phyloP scores from a whole-genome alignment of 2,113 vertebrate species.

The Lipophrys pholis region DNA sequence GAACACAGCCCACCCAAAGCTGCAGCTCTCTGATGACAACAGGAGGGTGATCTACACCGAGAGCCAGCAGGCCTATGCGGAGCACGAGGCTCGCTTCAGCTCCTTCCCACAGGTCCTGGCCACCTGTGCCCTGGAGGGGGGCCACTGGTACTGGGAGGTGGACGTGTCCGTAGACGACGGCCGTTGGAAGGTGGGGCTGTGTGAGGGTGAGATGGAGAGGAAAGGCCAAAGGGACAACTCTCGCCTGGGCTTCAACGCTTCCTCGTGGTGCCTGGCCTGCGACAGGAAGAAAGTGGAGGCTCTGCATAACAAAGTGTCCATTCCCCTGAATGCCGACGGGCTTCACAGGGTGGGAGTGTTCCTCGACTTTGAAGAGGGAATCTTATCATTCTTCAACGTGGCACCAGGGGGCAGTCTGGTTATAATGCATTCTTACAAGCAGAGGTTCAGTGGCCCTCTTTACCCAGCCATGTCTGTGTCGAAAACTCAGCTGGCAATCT shows the following conservation, averaged over 20 bases:
- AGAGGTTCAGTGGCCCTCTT: constrained; percentile 74
- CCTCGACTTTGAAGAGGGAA: constrained; percentile 79
- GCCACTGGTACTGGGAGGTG: constrained; percentile 85
- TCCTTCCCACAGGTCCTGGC: constrained; percentile 83
- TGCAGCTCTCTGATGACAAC: constrained; percentile 78
- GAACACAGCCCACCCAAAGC: constrained; percentile 82
- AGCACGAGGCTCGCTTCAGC: constrained; percentile 78
- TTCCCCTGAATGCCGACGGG: constrained; percentile 51
- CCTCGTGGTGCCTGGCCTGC: constrained; percentile 83
- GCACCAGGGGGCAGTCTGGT: constrained; percentile 74
- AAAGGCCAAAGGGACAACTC: constrained; percentile 80
- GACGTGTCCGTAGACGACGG: constrained; percentile 74
- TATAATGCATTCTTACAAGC: constrained; percentile 78
- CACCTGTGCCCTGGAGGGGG: constrained; percentile 44
- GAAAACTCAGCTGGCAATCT: constrained; percentile 77
- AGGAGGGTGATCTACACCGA: constrained; percentile 76
- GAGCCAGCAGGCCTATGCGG: constrained; percentile 67
- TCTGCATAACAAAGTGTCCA: constrained; percentile 75
- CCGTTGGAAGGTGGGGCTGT: constrained; percentile 84
- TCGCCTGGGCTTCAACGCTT: constrained; percentile 81
- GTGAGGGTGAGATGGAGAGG: constrained; percentile 80
- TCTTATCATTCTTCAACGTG: constrained; percentile 82
- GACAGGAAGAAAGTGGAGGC: constrained; percentile 80
- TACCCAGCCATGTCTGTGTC: constrained; percentile 84
- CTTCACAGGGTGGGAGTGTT: constrained; percentile 78